Evolutionary conservation across 2,113 vertebrate species (phyloP).

Genomic region (Corythaixoides concolor): DNA sequence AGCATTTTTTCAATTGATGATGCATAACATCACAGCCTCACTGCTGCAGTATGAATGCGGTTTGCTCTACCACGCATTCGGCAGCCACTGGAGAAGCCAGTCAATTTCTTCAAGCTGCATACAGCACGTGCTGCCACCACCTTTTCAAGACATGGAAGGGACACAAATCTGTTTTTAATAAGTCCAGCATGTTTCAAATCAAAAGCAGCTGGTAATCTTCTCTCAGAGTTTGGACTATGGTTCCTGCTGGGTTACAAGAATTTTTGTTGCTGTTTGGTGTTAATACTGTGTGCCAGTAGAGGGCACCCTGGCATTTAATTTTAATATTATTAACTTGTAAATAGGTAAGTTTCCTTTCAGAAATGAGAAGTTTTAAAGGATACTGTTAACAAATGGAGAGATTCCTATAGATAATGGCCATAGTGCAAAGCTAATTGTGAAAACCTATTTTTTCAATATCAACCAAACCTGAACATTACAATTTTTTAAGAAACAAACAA

Average conservation of each 20-base stretch:
- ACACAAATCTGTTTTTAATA: not conserved
- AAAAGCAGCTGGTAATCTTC: not conserved
- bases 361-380: not conserved
- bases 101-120: not conserved
- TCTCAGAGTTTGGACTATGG: not conserved
- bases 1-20: not conserved
- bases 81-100: not conserved
- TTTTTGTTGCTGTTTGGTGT: not conserved
- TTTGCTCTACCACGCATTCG: not conserved
- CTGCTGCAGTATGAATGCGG: not conserved
- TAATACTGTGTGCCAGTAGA: slow-evolving; percentile 42
- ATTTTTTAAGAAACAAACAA: not conserved
- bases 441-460: not conserved
- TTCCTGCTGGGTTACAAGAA: not conserved
- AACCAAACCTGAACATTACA: not conserved
- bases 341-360: fast-evolving
- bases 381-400: not conserved
- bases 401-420: not conserved
- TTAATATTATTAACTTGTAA: not conserved
- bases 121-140: not conserved
- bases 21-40: not conserved
- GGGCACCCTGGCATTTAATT: slow-evolving; percentile 62
- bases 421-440: not conserved
- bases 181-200: not conserved
- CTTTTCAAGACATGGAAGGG: not conserved